Evolutionary conservation across 2,797 vertebrate species (phyloP).

Genomic region (Diplodus puntazzo): DNA sequence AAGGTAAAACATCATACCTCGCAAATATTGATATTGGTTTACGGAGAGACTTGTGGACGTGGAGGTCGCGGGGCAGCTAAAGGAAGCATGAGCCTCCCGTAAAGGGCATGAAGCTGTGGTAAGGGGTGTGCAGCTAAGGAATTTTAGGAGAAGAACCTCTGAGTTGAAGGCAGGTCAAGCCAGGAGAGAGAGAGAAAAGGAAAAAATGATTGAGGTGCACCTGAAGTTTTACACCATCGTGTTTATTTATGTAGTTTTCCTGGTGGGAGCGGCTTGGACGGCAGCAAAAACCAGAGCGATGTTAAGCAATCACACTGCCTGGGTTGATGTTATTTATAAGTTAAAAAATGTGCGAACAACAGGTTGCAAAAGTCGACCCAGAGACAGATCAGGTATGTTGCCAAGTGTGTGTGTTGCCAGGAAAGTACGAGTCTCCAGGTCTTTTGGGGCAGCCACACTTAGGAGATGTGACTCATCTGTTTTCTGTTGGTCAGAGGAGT

Average conservation of each 20-base stretch:
- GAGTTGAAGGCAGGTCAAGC: slow-evolving; percentile 58
- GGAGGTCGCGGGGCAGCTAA: slow-evolving; percentile 42
- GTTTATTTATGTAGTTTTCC: slow-evolving; percentile 63
- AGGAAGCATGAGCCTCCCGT: slow-evolving; percentile 49
- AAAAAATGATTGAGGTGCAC: slow-evolving; percentile 50
- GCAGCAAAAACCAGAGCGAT: slow-evolving; percentile 14
- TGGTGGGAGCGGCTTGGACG: slow-evolving; percentile 35
- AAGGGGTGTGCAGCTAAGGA: slow-evolving; percentile 50
- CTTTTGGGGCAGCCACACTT: slow-evolving; percentile 26
- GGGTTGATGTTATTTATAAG: not conserved
- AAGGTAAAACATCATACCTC: slow-evolving; percentile 55
- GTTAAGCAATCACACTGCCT: slow-evolving; percentile 4
- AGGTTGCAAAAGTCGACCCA: not conserved
- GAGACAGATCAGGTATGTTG: not conserved
- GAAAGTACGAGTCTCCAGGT: slow-evolving; percentile 17
- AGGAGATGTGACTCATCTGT: slow-evolving; percentile 38
- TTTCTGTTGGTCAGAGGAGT: slow-evolving; percentile 45
- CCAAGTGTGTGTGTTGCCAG: not conserved
- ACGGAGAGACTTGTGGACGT: slow-evolving; percentile 49
- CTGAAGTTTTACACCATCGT: slow-evolving; percentile 58
- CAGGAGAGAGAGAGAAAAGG: slow-evolving; percentile 9
- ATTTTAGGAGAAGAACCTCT: slow-evolving; percentile 37
- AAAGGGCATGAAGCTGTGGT: slow-evolving; percentile 48
- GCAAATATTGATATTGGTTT: slow-evolving; percentile 68
- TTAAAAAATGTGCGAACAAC: not conserved